Conservation (phyloP, 1,140 invertebrate genomes). For the Penaeus vannamei region DNA sequence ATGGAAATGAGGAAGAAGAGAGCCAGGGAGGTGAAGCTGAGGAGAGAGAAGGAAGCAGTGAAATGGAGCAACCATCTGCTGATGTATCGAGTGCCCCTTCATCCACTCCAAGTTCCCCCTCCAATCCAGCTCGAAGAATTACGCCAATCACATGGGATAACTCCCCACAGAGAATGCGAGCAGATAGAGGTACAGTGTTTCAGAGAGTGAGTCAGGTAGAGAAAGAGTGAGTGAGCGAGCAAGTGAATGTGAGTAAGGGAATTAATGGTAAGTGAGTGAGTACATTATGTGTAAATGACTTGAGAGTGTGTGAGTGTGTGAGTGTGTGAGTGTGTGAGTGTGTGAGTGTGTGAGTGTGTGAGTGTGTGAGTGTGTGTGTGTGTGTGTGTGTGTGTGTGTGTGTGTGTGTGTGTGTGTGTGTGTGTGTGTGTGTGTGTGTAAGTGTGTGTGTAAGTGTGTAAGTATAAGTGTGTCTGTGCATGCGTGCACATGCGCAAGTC, state of each 20-base stretch:
- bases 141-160: constrained; percentile 54
- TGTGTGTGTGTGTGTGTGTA: too few relatives aligned
- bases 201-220: neutral
- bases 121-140: constrained; percentile 43
- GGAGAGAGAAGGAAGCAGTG: neutral
- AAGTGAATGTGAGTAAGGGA: neutral
- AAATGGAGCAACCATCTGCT: constrained; percentile 25
- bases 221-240: neutral
- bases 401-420: too few relatives aligned
- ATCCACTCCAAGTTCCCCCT: constrained; percentile 37
- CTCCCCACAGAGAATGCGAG: constrained; percentile 28
- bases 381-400: too few relatives aligned
- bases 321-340: neutral
- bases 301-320: neutral
- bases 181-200: constrained; percentile 3
- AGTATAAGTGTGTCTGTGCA: neutral
- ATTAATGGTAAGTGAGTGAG: neutral
- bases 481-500: neutral
- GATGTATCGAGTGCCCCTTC: constrained; percentile 48
- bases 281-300: neutral
- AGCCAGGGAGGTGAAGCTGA: constrained; percentile 42
- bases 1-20: constrained; percentile 45
- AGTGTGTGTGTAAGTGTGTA: too few relatives aligned
- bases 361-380: too few relatives aligned
- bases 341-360: neutral